A percentile compares a stretch with the other conserved stretches of the same genome.
These are phyloP conservation scores for Leucoraja ocellata DNA, from an alignment of 2,797 vertebrate genomes.

Conservation along the genomic window DNA sequence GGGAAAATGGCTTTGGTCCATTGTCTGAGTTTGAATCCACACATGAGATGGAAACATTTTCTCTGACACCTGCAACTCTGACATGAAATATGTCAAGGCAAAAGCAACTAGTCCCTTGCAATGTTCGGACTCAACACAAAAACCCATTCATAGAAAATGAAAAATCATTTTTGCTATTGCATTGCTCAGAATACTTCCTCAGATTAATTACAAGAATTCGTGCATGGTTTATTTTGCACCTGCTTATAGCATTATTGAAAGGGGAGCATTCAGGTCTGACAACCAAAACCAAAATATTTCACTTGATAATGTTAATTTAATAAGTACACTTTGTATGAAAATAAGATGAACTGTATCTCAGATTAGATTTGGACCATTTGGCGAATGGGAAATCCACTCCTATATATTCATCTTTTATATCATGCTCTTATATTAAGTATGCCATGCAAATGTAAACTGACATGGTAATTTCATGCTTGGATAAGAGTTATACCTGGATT, in stretches of 20 bases:
- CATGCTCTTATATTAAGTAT: neutral
- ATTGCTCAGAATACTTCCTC: neutral
- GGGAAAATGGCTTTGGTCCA: too few species aligned
- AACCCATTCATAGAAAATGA: neutral
- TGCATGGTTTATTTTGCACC: neutral
- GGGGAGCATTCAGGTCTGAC: neutral
- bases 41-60: neutral
- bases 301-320: neutral
- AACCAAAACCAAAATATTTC: neutral
- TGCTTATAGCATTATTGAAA: neutral
- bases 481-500: neutral
- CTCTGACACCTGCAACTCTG: neutral
- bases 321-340: neutral
- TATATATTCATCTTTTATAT: neutral
- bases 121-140: neutral
- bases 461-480: neutral
- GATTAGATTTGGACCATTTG: neutral
- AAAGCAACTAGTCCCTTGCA: neutral
- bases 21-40: neutral
- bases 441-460: neutral
- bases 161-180: neutral
- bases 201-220: neutral
- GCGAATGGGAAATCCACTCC: neutral
- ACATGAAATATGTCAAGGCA: neutral
- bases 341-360: neutral